A percentile compares a stretch with the other conserved stretches of the same genome.
phyloP scores from a whole-genome alignment of 2,797 vertebrate species.

The Sebastiscus albofasciatus region DNA sequence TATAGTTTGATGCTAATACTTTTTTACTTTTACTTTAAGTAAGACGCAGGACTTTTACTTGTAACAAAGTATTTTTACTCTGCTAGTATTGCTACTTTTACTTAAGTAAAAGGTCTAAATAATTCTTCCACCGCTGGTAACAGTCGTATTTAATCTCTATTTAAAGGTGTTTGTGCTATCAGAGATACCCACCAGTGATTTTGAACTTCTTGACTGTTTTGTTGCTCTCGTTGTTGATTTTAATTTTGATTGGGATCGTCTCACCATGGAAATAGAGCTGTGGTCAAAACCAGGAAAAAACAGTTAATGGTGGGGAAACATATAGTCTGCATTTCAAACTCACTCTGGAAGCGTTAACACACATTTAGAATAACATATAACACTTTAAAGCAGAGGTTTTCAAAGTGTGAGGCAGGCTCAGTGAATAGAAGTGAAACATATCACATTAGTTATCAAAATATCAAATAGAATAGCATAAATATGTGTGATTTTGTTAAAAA shows the following conservation, averaged over 20 bases:
- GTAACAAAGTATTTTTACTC: too few relatives aligned
- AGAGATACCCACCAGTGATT: conserved; percentile 80
- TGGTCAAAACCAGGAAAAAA: conserved; percentile 12
- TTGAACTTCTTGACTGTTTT: conserved; percentile 93
- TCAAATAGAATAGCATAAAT: background rate
- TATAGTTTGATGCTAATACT: too few relatives aligned
- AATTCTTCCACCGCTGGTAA: background rate
- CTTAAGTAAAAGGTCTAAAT: too few relatives aligned
- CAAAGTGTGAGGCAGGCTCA: background rate
- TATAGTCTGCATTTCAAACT: background rate
- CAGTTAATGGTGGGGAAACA: background rate
- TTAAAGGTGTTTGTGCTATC: background rate
- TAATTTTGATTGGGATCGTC: conserved; percentile 84
- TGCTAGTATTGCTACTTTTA: too few relatives aligned
- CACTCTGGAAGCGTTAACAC: background rate
- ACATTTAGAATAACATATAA: background rate
- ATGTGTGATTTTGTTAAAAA: background rate
- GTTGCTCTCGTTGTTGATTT: conserved; percentile 90
- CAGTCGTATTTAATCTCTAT: background rate
- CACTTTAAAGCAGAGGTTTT: background rate
- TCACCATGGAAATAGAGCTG: conserved; percentile 93
- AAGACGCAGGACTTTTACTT: too few relatives aligned
- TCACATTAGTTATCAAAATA: background rate
- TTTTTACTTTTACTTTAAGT: too few relatives aligned
- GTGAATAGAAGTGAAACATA: too few relatives aligned